Evolutionary conservation across 2,888 invertebrate species (phyloP), one percentile per base, ranked within the genome.

Genomic region (Cataglyphis altisquamis): DNA sequence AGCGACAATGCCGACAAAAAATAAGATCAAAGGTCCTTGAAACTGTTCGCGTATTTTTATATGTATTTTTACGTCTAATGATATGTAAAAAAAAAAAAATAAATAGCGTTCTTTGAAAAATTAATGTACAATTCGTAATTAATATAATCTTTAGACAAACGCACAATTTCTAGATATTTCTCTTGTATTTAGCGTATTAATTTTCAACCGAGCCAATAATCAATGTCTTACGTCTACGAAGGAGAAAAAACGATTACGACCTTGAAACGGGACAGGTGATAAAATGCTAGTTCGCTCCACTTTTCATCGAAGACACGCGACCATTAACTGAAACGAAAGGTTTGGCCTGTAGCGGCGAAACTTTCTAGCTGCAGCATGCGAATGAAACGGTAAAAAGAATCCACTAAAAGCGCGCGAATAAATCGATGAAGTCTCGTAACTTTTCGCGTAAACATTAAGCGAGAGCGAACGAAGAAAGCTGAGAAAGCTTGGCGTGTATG

Each of bases 221-320:
- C 45, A 9, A 36, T 8, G 10, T 41, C 36, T 57, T 29, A 39
- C 1, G n/a, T 55, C 6, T 39, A 15, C 5, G 41, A 68, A 77
- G 29, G 41, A 55, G 70, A 68, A 77, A 68, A 41, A 68, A 57
- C 52, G 21, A 68, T 70, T 68, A 55, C 41, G 52, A 68, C 41
- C 77, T 77, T 77, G 77, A 77, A 77, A 77, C 77, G n/a, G 70
- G 41, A 68, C 77, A 57, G 55, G 21, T 66, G 70, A 77, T 77
- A 68, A 77, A 77, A 41, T 15, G 55, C 21, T 41, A 77, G 55
- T 36, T 70, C 70, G 77, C 55, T 77, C 77, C 15, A 77, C 77
- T 77, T 77, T 77, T 77, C 55, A 68, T 15, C 29, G 15, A 77
- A 57, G 70, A 77, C 77, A 77, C 77, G 77, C 77, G 70, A 77